These are phyloP conservation scores for Mellivora capensis DNA, from an alignment of 2,113 vertebrate species.

Conservation along the genomic window DNA sequence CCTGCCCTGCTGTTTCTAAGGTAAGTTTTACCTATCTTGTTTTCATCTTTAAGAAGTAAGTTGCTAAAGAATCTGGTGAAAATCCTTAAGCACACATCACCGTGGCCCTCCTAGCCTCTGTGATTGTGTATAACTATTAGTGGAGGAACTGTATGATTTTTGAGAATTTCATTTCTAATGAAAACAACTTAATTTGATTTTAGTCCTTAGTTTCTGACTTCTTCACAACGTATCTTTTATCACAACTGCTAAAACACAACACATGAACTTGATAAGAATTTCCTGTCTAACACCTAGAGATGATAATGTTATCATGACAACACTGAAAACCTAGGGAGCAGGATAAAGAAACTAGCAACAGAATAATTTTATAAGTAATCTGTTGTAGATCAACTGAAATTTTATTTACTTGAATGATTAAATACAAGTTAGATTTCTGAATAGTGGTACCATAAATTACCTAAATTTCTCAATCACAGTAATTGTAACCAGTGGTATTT, in stretches of 20 bases:
- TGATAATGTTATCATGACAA: background rate
- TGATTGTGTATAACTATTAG: background rate
- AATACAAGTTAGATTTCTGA: constrained; percentile 45
- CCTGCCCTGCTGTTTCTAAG: constrained; percentile 98
- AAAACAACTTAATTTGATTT: background rate
- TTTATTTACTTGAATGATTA: constrained; percentile 7
- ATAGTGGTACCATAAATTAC: background rate
- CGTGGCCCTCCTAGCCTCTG: background rate
- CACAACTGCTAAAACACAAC: constrained; percentile 6
- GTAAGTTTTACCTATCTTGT: constrained; percentile 79
- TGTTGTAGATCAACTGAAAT: background rate
- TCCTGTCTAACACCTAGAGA: background rate
- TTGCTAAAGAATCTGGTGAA: background rate
- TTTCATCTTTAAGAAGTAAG: constrained; percentile 9
- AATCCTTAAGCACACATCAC: background rate
- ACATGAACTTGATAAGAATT: background rate
- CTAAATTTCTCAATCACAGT: constrained; percentile 16
- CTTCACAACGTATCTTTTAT: background rate
- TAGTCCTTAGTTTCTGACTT: background rate
- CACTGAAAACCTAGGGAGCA: background rate
- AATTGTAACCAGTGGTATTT: background rate
- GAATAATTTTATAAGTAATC: background rate
- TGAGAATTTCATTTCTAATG: constrained; percentile 47
- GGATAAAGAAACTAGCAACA: background rate
- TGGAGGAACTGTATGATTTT: background rate